Base-by-base conservation (phyloP, 2,113 vertebrate species). In the Erythrolamprus reginae region DNA sequence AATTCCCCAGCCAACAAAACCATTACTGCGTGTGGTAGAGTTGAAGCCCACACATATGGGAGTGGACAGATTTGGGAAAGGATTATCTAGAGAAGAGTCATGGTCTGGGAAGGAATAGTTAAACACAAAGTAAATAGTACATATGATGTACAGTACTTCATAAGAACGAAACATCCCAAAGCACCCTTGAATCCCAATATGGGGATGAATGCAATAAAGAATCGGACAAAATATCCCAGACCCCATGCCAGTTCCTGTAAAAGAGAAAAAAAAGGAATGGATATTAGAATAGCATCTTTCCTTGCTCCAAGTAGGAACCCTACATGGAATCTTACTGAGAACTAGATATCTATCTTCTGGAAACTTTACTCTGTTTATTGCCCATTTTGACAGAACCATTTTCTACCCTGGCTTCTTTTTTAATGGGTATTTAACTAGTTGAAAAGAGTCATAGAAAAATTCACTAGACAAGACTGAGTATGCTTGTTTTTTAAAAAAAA, bases 241-340 rank as follows among this genome's bases (percentile, higher is more conserved):
- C 89, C 93, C 92, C 95, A 96, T 92, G 92, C 93, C 84, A 96
- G 50, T 47, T 95, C 95, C 96, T 96, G 61, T 7, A 38, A 89
- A 90, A 94, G 17, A 58, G 23, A 55, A 53, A 15, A 24, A n/a
- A 33, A 55, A 84, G 28, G 26, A 58, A 42, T 58, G 42, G 26
- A 47, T 4, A 82, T 51, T 28, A 38, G 3, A 55, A 10, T 26
- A 56, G 4, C 85, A 55, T 21, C 9, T 51, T 12, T 28, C 1
- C 47, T n/a, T 65, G 45, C 19, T 13, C n/a, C 47, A 82, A 24
- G n/a, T 21, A 88, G 3, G 24, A 24, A 77, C n/a, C 65, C 5
- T 58, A 24, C 55, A 26, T 58, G 55, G 55, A 58, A 58, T 58
- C 55, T 58, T 58, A 26, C 21, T 9, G 55, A 58, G 55, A 58